Evolutionary conservation across 2,888 invertebrate genomes (phyloP).

Genomic region (Chaitophorus viminalis): DNA sequence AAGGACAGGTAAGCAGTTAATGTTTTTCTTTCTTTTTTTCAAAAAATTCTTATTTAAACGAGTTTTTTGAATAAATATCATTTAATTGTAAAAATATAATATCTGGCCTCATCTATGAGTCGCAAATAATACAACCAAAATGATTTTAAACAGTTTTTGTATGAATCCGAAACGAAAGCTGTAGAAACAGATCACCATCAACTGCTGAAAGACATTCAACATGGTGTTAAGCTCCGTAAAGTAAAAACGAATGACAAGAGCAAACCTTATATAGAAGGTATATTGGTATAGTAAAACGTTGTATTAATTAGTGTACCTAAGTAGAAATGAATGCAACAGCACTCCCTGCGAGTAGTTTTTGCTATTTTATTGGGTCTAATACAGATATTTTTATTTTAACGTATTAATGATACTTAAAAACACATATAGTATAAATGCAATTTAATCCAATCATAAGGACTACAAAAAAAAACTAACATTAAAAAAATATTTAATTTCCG

Average conservation of each 20-base stretch:
- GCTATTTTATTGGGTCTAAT: background rate
- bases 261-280: conserved; percentile 82
- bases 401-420: background rate
- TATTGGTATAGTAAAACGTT: background rate
- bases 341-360: background rate
- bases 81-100: background rate
- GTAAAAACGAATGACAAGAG: conserved; percentile 87
- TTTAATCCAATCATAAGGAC: background rate
- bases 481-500: background rate
- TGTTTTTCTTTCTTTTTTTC: conserved; percentile 3
- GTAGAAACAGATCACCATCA: conserved; percentile 76
- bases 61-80: conserved; percentile 71
- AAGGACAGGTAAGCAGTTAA: conserved; percentile 65
- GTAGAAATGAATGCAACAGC: background rate
- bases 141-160: conserved; percentile 76
- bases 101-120: background rate
- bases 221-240: conserved; percentile 79
- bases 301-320: background rate
- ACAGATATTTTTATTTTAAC: background rate
- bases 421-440: background rate
- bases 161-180: conserved; percentile 85
- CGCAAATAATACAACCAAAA: background rate
- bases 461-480: too few relatives aligned
- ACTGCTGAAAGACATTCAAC: conserved; percentile 82
- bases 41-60: conserved; percentile 68